A percentile compares a stretch with the other conserved stretches of the same genome.
Conservation (phyloP, 2,888 invertebrate genomes). For the Protophormia terraenovae region DNA sequence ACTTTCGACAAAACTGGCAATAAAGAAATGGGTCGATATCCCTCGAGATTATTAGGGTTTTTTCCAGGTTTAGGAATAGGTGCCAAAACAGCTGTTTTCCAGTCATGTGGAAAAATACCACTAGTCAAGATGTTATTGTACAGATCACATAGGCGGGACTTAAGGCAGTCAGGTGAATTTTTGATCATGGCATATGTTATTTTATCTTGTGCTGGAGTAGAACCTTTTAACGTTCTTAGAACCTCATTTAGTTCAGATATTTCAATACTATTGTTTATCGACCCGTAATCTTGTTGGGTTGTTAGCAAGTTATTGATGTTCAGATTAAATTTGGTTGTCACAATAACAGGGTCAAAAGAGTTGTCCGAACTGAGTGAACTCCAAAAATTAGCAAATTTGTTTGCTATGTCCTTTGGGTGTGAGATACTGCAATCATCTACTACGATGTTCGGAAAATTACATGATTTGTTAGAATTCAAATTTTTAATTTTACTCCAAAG, state of each 20-base stretch:
- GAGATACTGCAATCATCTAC: background rate
- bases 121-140: background rate
- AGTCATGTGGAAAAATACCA: background rate
- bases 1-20: background rate
- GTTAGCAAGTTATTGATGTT: background rate
- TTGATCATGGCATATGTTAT: conserved; percentile 38
- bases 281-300: background rate
- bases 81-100: background rate
- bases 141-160: background rate
- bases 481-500: conserved; percentile 42
- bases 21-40: background rate
- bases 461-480: background rate
- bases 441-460: background rate
- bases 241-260: background rate
- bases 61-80: background rate
- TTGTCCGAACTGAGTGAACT: conserved; percentile 34
- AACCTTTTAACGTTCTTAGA: background rate
- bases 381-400: conserved; percentile 24
- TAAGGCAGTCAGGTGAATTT: background rate
- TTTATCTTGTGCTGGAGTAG: conserved; percentile 31
- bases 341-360: background rate
- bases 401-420: conserved; percentile 15
- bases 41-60: background rate
- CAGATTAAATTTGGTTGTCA: background rate
- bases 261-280: background rate